phyloP scores from a whole-genome alignment of 2,888 invertebrate species.

The Drosophila subquinaria region DNA sequence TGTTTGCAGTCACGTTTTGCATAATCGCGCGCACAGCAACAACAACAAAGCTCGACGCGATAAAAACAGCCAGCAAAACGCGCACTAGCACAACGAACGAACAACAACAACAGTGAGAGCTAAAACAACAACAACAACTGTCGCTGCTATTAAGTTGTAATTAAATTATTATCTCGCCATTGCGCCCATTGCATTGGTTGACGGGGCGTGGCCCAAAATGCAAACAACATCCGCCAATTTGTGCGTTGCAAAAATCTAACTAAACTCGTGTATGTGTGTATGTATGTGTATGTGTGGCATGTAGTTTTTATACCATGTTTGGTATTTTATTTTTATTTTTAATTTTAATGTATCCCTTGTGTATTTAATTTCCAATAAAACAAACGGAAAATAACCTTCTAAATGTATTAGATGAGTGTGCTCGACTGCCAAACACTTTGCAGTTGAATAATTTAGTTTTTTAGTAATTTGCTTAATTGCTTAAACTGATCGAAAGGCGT shows the following conservation, averaged over 20 bases:
- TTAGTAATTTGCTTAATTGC: conserved; percentile 9
- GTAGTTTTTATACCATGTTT: conserved; percentile 1
- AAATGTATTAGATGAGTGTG: background rate
- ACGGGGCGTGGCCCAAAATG: conserved; percentile 45
- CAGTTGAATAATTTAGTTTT: background rate
- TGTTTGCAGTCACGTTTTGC: conserved; percentile 41
- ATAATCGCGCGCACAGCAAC: conserved; percentile 10
- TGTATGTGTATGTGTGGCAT: conserved; percentile 1
- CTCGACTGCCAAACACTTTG: background rate
- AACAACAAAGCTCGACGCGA: conserved; percentile 20
- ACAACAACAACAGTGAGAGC: conserved; percentile 4
- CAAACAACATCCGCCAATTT: conserved; percentile 61
- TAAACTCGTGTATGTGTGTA: background rate
- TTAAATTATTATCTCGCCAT: conserved; percentile 70
- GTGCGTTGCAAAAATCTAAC: conserved; percentile 21
- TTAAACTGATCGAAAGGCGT: conserved; percentile 2
- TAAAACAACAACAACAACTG: conserved; percentile 15
- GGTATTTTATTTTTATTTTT: background rate
- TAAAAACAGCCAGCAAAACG: conserved; percentile 42
- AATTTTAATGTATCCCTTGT: background rate
- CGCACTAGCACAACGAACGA: conserved; percentile 18
- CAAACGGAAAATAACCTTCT: background rate
- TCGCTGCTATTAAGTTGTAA: conserved; percentile 67
- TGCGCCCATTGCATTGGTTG: conserved; percentile 19
- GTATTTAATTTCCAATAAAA: background rate